phyloP scores from a whole-genome alignment of 2,113 vertebrate genomes.

The Megaceryle torquata region DNA sequence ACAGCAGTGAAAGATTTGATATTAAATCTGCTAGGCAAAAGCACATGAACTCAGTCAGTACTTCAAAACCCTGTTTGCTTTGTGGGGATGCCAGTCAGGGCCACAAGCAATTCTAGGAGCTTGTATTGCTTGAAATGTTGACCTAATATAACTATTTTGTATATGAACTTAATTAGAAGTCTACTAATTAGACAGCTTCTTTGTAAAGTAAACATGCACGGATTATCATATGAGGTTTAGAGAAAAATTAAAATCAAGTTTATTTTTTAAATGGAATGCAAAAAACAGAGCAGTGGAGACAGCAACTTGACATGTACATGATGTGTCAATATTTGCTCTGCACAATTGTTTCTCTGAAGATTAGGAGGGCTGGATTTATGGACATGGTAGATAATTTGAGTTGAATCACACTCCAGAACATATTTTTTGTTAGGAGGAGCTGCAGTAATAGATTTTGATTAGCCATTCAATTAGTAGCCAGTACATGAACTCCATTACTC shows the following conservation, averaged over 20 bases:
- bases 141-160: not conserved
- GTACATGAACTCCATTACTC: not conserved
- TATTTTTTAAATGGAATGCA: not conserved
- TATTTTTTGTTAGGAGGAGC: not conserved
- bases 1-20: not conserved
- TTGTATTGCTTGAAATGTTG: not conserved
- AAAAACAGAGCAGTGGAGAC: not conserved
- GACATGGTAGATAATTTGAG: not conserved
- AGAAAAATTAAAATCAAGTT: not conserved
- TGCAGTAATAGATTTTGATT: not conserved
- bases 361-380: not conserved
- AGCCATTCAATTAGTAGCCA: not conserved
- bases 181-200: not conserved
- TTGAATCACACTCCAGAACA: not conserved
- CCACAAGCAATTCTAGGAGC: not conserved
- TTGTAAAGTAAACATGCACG: not conserved
- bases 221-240: not conserved
- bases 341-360: not conserved
- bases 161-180: not conserved
- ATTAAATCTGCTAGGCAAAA: not conserved
- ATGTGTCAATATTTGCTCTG: not conserved
- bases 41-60: not conserved
- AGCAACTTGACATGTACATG: not conserved
- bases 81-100: not conserved
- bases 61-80: not conserved